Evolutionary conservation across 2,113 vertebrate genomes (phyloP).

Genomic region (Podarcis muralis): DNA sequence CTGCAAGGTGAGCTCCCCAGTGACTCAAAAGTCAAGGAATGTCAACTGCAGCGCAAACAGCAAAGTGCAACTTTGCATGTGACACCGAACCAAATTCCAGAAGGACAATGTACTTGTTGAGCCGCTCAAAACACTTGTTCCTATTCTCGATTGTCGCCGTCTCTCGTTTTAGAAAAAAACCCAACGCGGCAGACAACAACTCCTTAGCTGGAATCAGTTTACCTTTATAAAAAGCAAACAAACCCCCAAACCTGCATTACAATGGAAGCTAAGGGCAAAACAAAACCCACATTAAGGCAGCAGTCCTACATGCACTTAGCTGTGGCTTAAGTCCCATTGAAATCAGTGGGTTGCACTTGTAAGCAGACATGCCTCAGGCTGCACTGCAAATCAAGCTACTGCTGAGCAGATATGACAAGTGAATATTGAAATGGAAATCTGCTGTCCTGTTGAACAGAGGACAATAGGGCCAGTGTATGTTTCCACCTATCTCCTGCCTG

Average conservation of each 20-base stretch:
- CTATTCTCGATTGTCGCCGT: conserved; percentile 1
- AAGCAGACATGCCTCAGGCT: not conserved
- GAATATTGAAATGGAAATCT: conserved; percentile 18
- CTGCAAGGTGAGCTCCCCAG: conserved; percentile 81
- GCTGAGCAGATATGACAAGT: conserved; percentile 14
- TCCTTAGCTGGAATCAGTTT: not conserved
- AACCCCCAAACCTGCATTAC: not conserved
- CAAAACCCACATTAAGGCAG: not conserved
- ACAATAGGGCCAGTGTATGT: not conserved
- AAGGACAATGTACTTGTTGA: conserved; percentile 47
- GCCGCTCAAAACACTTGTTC: not conserved
- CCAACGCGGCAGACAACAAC: not conserved
- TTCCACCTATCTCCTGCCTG: not conserved
- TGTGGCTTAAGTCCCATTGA: not conserved
- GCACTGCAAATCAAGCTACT: not conserved
- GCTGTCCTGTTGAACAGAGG: not conserved
- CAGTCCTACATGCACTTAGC: not conserved
- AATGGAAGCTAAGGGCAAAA: not conserved
- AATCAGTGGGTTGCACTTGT: not conserved
- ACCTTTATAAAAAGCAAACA: not conserved
- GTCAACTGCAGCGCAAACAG: conserved; percentile 75
- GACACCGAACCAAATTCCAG: conserved; percentile 63
- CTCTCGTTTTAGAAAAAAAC: not conserved
- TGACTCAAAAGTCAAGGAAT: conserved; percentile 78
- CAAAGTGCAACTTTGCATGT: conserved; percentile 58